Conservation (phyloP, 2,797 vertebrate species). For the Enteromius radiatus region DNA sequence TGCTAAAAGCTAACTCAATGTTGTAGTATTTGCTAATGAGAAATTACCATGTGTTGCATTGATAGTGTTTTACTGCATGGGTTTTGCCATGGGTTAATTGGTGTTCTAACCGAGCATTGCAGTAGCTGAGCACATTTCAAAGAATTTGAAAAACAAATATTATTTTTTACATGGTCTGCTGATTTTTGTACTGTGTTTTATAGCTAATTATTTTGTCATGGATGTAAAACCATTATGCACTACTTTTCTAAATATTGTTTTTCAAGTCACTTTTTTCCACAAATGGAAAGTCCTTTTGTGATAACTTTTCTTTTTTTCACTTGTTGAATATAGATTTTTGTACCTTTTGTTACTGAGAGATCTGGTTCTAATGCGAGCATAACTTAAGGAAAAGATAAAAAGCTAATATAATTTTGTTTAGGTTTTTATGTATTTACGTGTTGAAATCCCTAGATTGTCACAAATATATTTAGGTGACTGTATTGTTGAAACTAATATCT, state of each 20-base stretch:
- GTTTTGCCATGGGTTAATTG: slow-evolving; percentile 91
- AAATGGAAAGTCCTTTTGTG: slow-evolving; percentile 99
- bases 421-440: slow-evolving; percentile 99
- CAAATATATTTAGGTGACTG: slow-evolving; percentile 93
- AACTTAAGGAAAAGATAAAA: slow-evolving; percentile 93
- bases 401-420: slow-evolving; percentile 99
- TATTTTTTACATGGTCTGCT: slow-evolving; percentile 99
- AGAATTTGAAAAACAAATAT: slow-evolving; percentile 96
- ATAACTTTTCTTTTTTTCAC: slow-evolving; percentile 99
- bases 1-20: slow-evolving; percentile 92
- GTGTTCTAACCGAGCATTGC: slow-evolving; percentile 89
- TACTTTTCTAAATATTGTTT: slow-evolving; percentile 99
- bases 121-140: slow-evolving; percentile 93
- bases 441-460: slow-evolving; percentile 86
- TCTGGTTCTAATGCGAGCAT: slow-evolving; percentile 98
- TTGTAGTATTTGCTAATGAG: slow-evolving; percentile 88
- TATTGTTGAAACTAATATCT: slow-evolving; percentile 89
- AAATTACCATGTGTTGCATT: slow-evolving; percentile 89
- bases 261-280: slow-evolving; percentile 99
- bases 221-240: slow-evolving; percentile 99
- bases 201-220: slow-evolving; percentile 99
- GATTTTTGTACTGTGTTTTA: slow-evolving; percentile 99
- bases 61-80: slow-evolving; percentile 95
- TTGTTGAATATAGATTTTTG: slow-evolving; percentile 99
- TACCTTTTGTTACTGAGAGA: slow-evolving; percentile 99